Percentiles rank a stretch among this genome's conserved stretches.
Conservation (phyloP, 1,140 invertebrate species). For the Paralvinella palmiformis region DNA sequence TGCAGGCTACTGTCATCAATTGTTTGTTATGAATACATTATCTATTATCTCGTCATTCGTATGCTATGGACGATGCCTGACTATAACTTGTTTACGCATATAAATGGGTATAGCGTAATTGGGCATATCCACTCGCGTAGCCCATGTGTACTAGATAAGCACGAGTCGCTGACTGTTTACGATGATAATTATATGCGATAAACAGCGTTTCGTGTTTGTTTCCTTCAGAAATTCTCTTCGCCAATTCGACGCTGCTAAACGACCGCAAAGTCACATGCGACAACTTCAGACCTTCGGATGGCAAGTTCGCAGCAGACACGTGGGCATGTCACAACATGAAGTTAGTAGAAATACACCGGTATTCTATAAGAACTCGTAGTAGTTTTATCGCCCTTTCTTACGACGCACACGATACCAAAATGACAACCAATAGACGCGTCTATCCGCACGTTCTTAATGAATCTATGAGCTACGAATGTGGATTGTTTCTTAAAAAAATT, state of each 20-base stretch:
- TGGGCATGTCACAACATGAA: slow-evolving; percentile 12
- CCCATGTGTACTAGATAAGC: too few species aligned
- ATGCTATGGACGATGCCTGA: too few species aligned
- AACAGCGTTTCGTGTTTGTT: background rate
- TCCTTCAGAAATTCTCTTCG: slow-evolving; percentile 4
- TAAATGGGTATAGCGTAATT: too few species aligned
- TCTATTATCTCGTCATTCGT: too few species aligned
- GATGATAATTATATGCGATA: too few species aligned
- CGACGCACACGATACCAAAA: background rate
- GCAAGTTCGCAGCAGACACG: slow-evolving; percentile 8
- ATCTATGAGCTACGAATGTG: background rate
- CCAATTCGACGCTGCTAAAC: background rate
- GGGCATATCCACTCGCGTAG: too few species aligned
- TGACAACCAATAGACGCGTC: background rate
- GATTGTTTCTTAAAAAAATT: background rate
- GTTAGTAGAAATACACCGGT: background rate
- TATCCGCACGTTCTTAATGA: background rate
- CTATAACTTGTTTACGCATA: too few species aligned
- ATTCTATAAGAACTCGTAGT: background rate
- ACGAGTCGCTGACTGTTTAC: too few species aligned
- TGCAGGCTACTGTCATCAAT: too few species aligned
- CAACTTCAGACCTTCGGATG: background rate
- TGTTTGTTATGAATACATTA: too few species aligned
- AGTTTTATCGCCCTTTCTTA: background rate
- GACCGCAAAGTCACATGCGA: slow-evolving; percentile 9